These are phyloP conservation scores for Cyprinodon tularosa DNA, from an alignment of 2,113 vertebrate species.

Conservation along the genomic window DNA sequence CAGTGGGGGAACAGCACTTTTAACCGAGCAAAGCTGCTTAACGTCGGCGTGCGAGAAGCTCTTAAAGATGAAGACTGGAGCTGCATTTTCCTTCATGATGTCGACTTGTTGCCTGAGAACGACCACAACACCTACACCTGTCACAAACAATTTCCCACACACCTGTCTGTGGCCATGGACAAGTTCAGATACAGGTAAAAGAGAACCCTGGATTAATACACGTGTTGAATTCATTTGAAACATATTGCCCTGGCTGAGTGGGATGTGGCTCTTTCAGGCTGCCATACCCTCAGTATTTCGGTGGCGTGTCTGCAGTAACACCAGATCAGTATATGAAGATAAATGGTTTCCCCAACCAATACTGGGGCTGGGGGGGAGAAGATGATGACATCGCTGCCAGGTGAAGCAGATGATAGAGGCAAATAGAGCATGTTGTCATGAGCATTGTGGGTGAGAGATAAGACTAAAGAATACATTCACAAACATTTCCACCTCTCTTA, in stretches of 20 bases:
- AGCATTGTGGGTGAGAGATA: background rate
- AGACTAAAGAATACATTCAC: conserved; percentile 8
- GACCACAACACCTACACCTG: conserved; percentile 96
- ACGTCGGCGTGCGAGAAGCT: conserved; percentile 93
- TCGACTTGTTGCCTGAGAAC: conserved; percentile 94
- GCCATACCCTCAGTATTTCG: conserved; percentile 92
- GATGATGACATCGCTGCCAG: conserved; percentile 94
- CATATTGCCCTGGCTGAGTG: conserved; percentile 19
- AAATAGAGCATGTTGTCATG: conserved; percentile 14
- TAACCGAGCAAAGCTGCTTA: conserved; percentile 94
- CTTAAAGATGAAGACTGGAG: conserved; percentile 94
- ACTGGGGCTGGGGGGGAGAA: conserved; percentile 96
- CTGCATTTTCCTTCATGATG: conserved; percentile 93
- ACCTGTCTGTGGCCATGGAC: conserved; percentile 95
- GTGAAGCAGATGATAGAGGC: conserved; percentile 71
- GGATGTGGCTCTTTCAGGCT: conserved; percentile 77
- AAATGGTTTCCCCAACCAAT: conserved; percentile 95
- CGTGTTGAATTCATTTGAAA: background rate
- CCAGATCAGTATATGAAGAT: conserved; percentile 96
- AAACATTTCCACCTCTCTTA: background rate
- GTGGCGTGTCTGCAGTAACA: conserved; percentile 91
- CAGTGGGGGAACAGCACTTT: conserved; percentile 90
- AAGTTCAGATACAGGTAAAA: conserved; percentile 93
- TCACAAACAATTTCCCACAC: conserved; percentile 89
- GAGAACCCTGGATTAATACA: conserved; percentile 7